Conservation (phyloP, 37 sponge, comb jelly and placozoan species). For the Petrosia ficiformis region DNA sequence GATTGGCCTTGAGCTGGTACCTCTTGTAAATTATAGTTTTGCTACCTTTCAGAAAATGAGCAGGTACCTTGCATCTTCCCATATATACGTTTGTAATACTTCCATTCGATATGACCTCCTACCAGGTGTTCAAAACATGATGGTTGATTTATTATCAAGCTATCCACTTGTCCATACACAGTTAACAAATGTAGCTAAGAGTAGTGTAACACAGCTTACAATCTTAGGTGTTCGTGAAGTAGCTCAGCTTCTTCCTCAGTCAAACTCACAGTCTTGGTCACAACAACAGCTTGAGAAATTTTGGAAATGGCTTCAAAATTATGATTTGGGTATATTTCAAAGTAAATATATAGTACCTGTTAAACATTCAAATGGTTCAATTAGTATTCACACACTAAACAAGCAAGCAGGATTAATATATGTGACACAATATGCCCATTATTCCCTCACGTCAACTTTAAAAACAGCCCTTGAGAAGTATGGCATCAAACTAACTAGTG, state of each 20-base stretch:
- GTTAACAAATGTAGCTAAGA: constrained; percentile 1
- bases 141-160: constrained; percentile 28
- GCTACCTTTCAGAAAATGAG: constrained; percentile 23
- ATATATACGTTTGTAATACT: constrained; percentile 22
- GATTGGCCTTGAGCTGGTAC: constrained; percentile 30
- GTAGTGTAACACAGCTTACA: constrained; percentile 14
- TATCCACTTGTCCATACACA: neutral
- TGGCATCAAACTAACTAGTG: too few relatives aligned
- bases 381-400: too few relatives aligned
- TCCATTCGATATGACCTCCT: constrained; percentile 14
- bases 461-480: too few relatives aligned
- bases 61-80: too few relatives aligned
- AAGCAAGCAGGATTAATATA: too few relatives aligned
- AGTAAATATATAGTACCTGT: too few relatives aligned
- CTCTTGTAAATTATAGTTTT: constrained; percentile 39
- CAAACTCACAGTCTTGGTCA: neutral
- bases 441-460: too few relatives aligned
- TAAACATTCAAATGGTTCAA: too few relatives aligned
- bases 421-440: too few relatives aligned
- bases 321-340: too few relatives aligned
- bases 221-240: neutral
- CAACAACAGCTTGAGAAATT: constrained; percentile 20
- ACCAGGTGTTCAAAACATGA: constrained; percentile 8
- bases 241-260: constrained; percentile 1
- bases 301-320: constrained; percentile 30